Base-by-base conservation (phyloP, 2,888 invertebrate species). In the Iphiclides podalirius region DNA sequence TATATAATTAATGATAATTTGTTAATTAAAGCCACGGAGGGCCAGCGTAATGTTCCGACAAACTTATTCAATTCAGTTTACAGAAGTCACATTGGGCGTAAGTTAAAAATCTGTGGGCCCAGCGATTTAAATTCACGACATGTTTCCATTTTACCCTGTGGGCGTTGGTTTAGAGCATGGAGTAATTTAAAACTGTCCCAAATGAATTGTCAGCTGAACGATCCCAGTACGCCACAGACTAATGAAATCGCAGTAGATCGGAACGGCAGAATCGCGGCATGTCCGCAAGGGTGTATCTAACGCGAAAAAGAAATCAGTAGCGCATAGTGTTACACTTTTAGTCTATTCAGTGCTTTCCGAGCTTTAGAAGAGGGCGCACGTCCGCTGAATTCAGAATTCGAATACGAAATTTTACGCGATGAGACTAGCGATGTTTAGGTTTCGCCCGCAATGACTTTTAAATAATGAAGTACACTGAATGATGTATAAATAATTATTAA, bases 131-230 rank as follows among this genome's bases (percentile, higher is more conserved):
- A 64, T 62, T 58, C 61, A 60, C 60, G 58, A 63, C 67, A 62
- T 61, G 58, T 55, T 60, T 56, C 48, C 52, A 59, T 62, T 60
- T 60, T 59, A 55, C 57, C 61, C 67, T 64, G 64, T 61, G 59
- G 61, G 55, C 62, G 52, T 60, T 66, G 57, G 58, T 59, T 60
- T 14, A 36, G 47, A 47, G 62, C 61, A 68, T 66, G 72, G 67
- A 64, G 64, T 68, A 64, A 68, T 71, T 73, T 71, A 70, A 41
- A 72, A 71, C 66, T 61, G 61, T 63, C 61, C 64, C 63, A 68
- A 73, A 75, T 69, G 67, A 71, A 65, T 68, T 66, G 63, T 61
- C 65, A 55, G 55, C 59, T 55, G 55, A 43, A 49, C 39, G 37
- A 48, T 37, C 20, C 48, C 50, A 57, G 58, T 48, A 46, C 56